Evolutionary conservation across 2,113 vertebrate species (phyloP).

Genomic region (Brienomyrus longianalis): DNA sequence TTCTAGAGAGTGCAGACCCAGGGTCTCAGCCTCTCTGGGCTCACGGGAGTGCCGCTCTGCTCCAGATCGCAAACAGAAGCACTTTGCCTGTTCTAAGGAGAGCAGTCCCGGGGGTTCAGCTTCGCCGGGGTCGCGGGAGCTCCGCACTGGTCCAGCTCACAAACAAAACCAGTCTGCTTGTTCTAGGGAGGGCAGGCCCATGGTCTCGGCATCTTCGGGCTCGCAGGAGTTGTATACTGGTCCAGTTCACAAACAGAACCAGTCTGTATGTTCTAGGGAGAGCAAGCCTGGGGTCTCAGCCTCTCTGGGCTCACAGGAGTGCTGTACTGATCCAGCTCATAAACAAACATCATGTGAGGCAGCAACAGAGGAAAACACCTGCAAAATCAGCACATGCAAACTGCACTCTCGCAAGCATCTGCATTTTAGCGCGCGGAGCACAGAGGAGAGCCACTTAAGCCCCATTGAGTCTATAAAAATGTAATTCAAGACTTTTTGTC

Average conservation of each 20-base stretch:
- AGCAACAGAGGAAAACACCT: conserved; percentile 7
- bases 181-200: too few relatives aligned
- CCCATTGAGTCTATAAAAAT: background rate
- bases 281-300: background rate
- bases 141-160: background rate
- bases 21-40: too few relatives aligned
- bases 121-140: background rate
- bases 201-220: background rate
- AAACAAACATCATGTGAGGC: background rate
- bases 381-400: background rate
- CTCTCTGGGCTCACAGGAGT: background rate
- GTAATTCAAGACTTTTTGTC: background rate
- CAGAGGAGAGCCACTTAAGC: background rate
- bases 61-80: background rate
- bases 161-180: background rate
- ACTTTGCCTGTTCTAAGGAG: background rate
- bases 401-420: background rate
- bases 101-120: background rate
- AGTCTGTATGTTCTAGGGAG: background rate
- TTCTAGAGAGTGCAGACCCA: background rate
- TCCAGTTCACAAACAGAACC: background rate
- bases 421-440: background rate
- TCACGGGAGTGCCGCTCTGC: background rate
- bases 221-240: background rate
- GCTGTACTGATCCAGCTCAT: background rate